Base-by-base conservation (phyloP, 2,888 invertebrate species). In the Diachrysia chrysitis region DNA sequence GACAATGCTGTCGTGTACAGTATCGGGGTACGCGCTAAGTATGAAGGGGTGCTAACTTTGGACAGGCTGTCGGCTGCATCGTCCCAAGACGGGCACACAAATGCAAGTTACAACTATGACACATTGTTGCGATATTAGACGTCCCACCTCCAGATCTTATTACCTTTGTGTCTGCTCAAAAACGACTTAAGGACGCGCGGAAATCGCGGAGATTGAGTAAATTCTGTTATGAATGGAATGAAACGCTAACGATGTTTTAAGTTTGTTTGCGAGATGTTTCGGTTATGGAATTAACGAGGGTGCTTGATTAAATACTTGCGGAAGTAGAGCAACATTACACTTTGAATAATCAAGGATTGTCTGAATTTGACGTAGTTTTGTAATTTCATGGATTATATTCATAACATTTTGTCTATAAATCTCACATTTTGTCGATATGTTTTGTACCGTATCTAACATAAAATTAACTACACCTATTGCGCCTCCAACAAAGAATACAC, bases 41-140 rank as follows among this genome's bases (percentile, higher is more conserved):
- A 89, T 88, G 88, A 90, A 86, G 72, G 85, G 86, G 86, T 81
- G 82, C 83, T 81, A 90, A 92, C 83, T 92, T 92, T 89, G 84
- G 91, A 91, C 90, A 86, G 86, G 71, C 78, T 81, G 87, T 86
- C 86, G 84, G 78, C 85, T 81, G 83, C 87, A 85, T 69, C 80
- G 79, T 79, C 79, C 79, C 79, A 76, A 85, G 85, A 86, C 83
- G 76, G 70, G 85, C 83, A 82, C 83, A 78, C 81, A 83, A 83
- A 86, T 88, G 88, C 89, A 82, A 88, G 80, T 75, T 84, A 86
- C 84, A 87, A 78, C 72, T 73, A 78, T 82, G 81, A 78, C 81
- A 87, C 88, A 85, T 84, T 84, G 83, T 83, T 79, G 85, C 84
- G 75, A 87, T 89, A 89, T 87, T 85, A 89, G 86, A 89, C 87